Percentiles rank a stretch among this genome's conserved stretches.
These are phyloP conservation scores for Timema cristinae DNA, from an alignment of 2,888 invertebrate species.

Conservation along the genomic window DNA sequence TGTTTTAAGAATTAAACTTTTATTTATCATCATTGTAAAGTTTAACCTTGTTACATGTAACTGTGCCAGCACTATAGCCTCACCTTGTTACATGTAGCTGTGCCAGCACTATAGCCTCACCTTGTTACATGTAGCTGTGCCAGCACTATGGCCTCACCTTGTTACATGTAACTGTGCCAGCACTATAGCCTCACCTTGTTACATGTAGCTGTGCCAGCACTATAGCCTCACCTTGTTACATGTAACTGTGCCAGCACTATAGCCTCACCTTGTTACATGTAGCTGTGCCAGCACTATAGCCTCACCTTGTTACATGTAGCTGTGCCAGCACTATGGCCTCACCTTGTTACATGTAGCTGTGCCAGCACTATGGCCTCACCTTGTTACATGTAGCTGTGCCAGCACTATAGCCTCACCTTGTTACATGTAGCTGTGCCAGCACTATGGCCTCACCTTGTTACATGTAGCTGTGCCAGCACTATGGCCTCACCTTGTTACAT, in stretches of 20 bases:
- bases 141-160: slow-evolving; percentile 31
- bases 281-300: slow-evolving; percentile 43
- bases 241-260: slow-evolving; percentile 14
- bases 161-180: background rate
- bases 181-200: slow-evolving; percentile 41
- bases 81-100: slow-evolving; percentile 27
- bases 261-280: slow-evolving; percentile 47
- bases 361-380: slow-evolving; percentile 36
- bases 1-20: background rate
- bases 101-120: slow-evolving; percentile 34
- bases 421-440: slow-evolving; percentile 50
- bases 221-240: too few species aligned
- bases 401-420: slow-evolving; percentile 40
- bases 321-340: slow-evolving; percentile 26
- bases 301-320: background rate
- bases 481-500: slow-evolving; percentile 45
- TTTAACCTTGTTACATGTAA: background rate
- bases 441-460: too few species aligned
- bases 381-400: background rate
- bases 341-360: slow-evolving; percentile 51
- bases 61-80: slow-evolving; percentile 16
- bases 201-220: slow-evolving; percentile 49
- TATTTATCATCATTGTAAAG: background rate
- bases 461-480: slow-evolving; percentile 15
- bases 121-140: slow-evolving; percentile 51